phyloP scores from a whole-genome alignment of 2,888 invertebrate species.

The Agrotis segetum region DNA sequence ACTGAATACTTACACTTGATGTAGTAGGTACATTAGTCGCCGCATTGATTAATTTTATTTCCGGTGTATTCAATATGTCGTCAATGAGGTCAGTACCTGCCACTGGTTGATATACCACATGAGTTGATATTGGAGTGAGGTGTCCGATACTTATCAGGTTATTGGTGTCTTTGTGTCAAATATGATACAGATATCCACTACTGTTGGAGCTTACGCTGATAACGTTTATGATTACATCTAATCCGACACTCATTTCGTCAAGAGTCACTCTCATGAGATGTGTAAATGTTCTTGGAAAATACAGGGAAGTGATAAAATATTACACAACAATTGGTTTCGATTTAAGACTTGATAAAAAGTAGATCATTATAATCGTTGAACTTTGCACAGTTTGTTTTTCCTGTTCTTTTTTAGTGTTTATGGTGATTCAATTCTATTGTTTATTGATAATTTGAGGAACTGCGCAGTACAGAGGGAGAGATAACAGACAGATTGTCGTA shows the following conservation, averaged over 20 bases:
- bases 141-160: constrained; percentile 24
- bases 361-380: not conserved
- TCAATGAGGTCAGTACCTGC: not conserved
- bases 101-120: not conserved
- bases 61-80: constrained; percentile 11
- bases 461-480: constrained; percentile 66
- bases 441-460: constrained; percentile 45
- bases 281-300: constrained; percentile 34
- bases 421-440: constrained; percentile 20
- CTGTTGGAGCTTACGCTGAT: constrained; percentile 35
- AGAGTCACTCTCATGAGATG: constrained; percentile 26
- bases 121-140: not conserved
- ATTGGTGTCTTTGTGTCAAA: constrained; percentile 28
- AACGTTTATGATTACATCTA: constrained; percentile 44
- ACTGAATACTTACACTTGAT: constrained; percentile 11
- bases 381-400: constrained; percentile 21
- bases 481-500: constrained; percentile 65
- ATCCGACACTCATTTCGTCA: constrained; percentile 36
- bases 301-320: constrained; percentile 33
- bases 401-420: constrained; percentile 13
- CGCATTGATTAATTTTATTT: constrained; percentile 1
- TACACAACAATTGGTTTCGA: constrained; percentile 16
- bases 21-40: not conserved
- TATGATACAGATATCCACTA: constrained; percentile 18
- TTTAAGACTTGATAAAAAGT: constrained; percentile 32